Percentiles rank a stretch among this genome's conserved stretches.
These are phyloP conservation scores for Prosapia bicincta DNA, from an alignment of 2,888 invertebrate species.

Conservation along the genomic window DNA sequence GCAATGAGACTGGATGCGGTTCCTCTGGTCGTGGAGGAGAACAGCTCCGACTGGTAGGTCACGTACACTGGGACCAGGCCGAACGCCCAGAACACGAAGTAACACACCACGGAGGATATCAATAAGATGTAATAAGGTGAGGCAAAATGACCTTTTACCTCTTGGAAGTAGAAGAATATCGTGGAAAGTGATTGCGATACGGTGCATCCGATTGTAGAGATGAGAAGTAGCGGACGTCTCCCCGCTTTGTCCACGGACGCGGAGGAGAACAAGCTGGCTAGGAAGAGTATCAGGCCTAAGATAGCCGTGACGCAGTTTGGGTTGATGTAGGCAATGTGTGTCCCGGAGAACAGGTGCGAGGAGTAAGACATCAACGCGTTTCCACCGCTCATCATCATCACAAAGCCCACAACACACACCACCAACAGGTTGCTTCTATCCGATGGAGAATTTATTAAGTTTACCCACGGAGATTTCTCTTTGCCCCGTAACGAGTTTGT, in stretches of 20 bases:
- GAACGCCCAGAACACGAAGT: slow-evolving; percentile 28
- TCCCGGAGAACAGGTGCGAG: slow-evolving; percentile 29
- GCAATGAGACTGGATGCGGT: slow-evolving; percentile 27
- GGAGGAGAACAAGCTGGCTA: slow-evolving; percentile 5
- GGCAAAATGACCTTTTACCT: slow-evolving; percentile 15
- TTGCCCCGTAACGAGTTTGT: slow-evolving; percentile 7
- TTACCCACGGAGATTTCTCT: slow-evolving; percentile 24
- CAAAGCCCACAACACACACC: slow-evolving; percentile 19
- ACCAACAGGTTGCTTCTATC: slow-evolving; percentile 28
- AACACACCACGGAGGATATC: slow-evolving; percentile 29
- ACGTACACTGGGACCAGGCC: slow-evolving; percentile 31
- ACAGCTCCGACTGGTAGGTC: slow-evolving; percentile 34
- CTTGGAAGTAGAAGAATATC: slow-evolving; percentile 33
- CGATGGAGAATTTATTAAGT: slow-evolving; percentile 20
- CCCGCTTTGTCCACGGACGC: slow-evolving; percentile 19
- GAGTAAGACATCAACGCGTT: slow-evolving; percentile 22
- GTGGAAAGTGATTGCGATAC: slow-evolving; percentile 26
- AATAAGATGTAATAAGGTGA: slow-evolving; percentile 25
- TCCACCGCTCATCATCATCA: slow-evolving; percentile 20
- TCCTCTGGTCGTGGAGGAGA: slow-evolving; percentile 31
- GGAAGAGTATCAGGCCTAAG: slow-evolving; percentile 16
- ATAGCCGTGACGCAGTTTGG: slow-evolving; percentile 2
- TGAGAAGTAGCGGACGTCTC: slow-evolving; percentile 16
- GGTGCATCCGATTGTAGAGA: slow-evolving; percentile 22
- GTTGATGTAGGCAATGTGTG: slow-evolving; percentile 8